Evolutionary conservation across 2,888 invertebrate genomes (phyloP), one percentile per base, ranked within the genome.

Genomic region (Pollenia labialis): DNA sequence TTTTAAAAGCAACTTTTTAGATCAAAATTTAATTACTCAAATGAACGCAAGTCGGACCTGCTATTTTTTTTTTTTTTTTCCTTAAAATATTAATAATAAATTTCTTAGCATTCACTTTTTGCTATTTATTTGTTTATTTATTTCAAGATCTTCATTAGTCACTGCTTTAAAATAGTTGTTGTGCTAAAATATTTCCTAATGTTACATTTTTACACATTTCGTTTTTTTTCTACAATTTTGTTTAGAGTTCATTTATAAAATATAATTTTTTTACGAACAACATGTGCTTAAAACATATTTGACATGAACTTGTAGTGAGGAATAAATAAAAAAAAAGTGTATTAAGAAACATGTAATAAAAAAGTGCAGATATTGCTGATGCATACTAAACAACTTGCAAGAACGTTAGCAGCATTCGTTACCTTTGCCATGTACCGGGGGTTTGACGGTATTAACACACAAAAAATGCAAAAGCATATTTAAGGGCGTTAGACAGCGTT

Each of bases 311-410:
- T 52, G 69, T 32, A 62, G 4, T 40, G 18, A 9, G 8, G 54
- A 23, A 44, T 52, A 14, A 66, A 58, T 23, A 18, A 18, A 32
- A 32, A 32, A 18, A 44, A 40, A n/a, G 16, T 46, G 9, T n/a
- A 46, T 46, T 32, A 14, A 71, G 68, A 54, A 60, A 83, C 66
- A 52, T 62, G 68, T n/a, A 54, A 1, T 23, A 12, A 14, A 32
- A 82, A 71, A 76, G 52, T 1, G 44, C 46, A 32, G 62, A 83
- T 84, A 84, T 23, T 87, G 72, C 87, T 87, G 83, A 87, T 77
- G 83, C 80, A 84, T 87, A 87, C 77, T 72, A 80, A 84, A 56
- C 81, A 83, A 77, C 52, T 81, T 80, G 77, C 72, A 85, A 66
- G 50, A 81, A 77, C 58, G 54, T 23, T 56, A 56, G 18, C 32